Conservation (phyloP, 2,888 invertebrate species). For the Campoletis raptor region DNA sequence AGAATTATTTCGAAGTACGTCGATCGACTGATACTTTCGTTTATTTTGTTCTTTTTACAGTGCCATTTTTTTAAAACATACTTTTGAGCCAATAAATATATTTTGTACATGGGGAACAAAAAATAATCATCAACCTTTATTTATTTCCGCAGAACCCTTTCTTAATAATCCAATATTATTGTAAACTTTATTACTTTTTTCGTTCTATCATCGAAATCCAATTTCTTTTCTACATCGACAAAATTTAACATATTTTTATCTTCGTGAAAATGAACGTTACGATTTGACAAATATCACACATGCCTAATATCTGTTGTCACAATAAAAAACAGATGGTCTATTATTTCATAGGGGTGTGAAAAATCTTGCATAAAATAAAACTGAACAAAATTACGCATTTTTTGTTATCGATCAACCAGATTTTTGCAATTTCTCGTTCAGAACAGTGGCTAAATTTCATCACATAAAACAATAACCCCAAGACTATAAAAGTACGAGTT, state of each 20-base stretch:
- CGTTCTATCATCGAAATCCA: background rate
- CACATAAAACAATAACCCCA: background rate
- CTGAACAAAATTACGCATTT: background rate
- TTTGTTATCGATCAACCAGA: background rate
- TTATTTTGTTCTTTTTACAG: constrained; percentile 39
- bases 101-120: constrained; percentile 49
- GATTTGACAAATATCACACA: constrained; percentile 22
- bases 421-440: background rate
- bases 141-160: constrained; percentile 44
- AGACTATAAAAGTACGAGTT: constrained; percentile 6
- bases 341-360: background rate
- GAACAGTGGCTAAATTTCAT: background rate
- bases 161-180: constrained; percentile 24
- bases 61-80: constrained; percentile 46
- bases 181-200: background rate
- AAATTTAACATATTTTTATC: background rate
- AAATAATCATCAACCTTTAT: constrained; percentile 43
- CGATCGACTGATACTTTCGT: constrained; percentile 21
- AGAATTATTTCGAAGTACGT: constrained; percentile 33
- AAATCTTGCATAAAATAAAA: background rate
- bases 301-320: constrained; percentile 16
- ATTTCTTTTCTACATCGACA: background rate
- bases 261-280: background rate
- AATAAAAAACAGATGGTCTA: constrained; percentile 11
- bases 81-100: constrained; percentile 55